phyloP scores from a whole-genome alignment of 2,113 vertebrate species.

The Ahaetulla prasina region DNA sequence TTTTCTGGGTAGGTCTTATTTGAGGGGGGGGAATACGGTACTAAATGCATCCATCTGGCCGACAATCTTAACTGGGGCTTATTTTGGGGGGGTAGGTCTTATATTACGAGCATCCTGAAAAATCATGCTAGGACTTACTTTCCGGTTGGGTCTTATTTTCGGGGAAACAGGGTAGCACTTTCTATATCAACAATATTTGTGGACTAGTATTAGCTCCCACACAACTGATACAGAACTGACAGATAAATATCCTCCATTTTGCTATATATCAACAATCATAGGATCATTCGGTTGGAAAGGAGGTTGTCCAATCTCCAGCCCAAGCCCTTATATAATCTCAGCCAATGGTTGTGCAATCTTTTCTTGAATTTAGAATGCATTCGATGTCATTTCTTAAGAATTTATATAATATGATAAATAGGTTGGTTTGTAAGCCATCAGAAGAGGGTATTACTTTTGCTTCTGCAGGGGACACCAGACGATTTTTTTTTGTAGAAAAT shows the following conservation, averaged over 20 bases:
- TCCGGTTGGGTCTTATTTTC: no score
- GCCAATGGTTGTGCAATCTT: not conserved
- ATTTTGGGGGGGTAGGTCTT: no score
- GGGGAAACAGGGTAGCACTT: no score
- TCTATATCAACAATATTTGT: not conserved
- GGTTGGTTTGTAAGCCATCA: not conserved
- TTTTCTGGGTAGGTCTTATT: no score
- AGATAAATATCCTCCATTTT: not conserved
- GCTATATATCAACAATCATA: not conserved
- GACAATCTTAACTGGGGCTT: no score
- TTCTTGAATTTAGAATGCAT: not conserved
- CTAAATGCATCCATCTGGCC: no score
- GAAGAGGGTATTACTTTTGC: not conserved
- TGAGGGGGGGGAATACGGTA: no score
- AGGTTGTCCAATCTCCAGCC: not conserved
- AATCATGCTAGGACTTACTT: no score
- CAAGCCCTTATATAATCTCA: not conserved
- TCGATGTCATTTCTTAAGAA: not conserved
- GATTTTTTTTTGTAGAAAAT: no score
- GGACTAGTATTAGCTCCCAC: not conserved
- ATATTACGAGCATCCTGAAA: no score
- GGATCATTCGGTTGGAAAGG: not conserved
- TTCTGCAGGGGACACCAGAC: not conserved
- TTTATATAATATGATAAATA: not conserved
- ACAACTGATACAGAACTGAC: not conserved